Evolutionary conservation across 2,888 invertebrate genomes (phyloP).

Genomic region (Lamellibrachia columna): DNA sequence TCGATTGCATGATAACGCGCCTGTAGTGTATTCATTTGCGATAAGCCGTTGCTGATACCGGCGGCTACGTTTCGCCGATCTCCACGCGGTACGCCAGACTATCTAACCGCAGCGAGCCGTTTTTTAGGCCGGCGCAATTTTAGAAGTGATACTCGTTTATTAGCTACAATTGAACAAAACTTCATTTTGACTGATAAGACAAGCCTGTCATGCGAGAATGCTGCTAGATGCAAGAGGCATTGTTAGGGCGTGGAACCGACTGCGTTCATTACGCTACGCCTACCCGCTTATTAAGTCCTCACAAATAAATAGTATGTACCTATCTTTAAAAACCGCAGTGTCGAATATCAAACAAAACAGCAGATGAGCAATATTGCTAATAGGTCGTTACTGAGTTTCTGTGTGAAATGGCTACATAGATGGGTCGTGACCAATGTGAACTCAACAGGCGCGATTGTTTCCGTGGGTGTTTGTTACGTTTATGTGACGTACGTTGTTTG

Average conservation of each 20-base stretch:
- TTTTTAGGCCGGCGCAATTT: background rate
- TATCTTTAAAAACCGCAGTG: background rate
- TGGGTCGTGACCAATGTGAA: background rate
- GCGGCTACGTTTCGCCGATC: background rate
- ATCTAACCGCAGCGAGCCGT: background rate
- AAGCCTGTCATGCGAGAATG: background rate
- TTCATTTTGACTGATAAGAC: background rate
- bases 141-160: constrained; percentile 12
- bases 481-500: background rate
- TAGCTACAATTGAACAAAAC: constrained; percentile 1
- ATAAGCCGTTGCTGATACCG: constrained; percentile 9
- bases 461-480: background rate
- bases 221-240: background rate
- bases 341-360: background rate
- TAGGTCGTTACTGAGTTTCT: background rate
- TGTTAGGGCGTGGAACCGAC: background rate
- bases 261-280: background rate
- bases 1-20: background rate
- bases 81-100: background rate
- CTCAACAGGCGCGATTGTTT: background rate
- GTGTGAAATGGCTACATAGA: background rate
- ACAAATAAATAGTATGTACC: background rate
- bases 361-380: background rate
- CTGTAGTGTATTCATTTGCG: background rate
- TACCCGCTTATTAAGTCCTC: background rate